These are phyloP conservation scores for Cerastis leucographa DNA, from an alignment of 2,888 invertebrate genomes.

Conservation along the genomic window DNA sequence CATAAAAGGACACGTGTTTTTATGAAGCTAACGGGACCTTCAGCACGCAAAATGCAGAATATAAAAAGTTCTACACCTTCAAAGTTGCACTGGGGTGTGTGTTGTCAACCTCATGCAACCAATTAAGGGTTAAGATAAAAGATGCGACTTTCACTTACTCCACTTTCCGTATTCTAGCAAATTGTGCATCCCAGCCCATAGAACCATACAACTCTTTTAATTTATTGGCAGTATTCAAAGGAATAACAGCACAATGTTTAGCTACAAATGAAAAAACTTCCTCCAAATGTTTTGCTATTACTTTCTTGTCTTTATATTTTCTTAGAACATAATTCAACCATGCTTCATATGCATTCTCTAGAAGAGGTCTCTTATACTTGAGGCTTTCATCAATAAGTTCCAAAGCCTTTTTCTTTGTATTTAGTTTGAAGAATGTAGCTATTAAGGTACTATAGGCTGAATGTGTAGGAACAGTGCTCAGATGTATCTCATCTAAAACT, in stretches of 20 bases:
- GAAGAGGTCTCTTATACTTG: conserved; percentile 81
- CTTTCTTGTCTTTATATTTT: conserved; percentile 79
- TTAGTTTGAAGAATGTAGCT: conserved; percentile 91
- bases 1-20: too few relatives aligned
- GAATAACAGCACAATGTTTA: conserved; percentile 82
- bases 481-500: conserved; percentile 91
- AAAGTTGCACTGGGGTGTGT: too few relatives aligned
- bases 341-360: conserved; percentile 86
- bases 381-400: conserved; percentile 91
- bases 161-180: conserved; percentile 76
- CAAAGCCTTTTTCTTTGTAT: conserved; percentile 91
- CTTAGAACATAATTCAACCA: conserved; percentile 89
- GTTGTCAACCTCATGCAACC: too few relatives aligned
- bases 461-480: conserved; percentile 85
- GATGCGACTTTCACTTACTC: conserved; percentile 76
- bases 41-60: too few relatives aligned
- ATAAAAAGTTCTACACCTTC: too few relatives aligned
- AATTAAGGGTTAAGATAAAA: not conserved
- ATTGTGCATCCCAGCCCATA: conserved; percentile 79
- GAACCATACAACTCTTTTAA: conserved; percentile 76
- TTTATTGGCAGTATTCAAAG: conserved; percentile 75
- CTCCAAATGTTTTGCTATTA: conserved; percentile 85
- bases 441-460: conserved; percentile 89
- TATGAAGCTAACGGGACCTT: too few relatives aligned
- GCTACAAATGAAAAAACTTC: conserved; percentile 91